Evolutionary conservation across 2,888 invertebrate species (phyloP), one percentile per base, ranked within the genome.

Genomic region (Cerastis rubricosa): DNA sequence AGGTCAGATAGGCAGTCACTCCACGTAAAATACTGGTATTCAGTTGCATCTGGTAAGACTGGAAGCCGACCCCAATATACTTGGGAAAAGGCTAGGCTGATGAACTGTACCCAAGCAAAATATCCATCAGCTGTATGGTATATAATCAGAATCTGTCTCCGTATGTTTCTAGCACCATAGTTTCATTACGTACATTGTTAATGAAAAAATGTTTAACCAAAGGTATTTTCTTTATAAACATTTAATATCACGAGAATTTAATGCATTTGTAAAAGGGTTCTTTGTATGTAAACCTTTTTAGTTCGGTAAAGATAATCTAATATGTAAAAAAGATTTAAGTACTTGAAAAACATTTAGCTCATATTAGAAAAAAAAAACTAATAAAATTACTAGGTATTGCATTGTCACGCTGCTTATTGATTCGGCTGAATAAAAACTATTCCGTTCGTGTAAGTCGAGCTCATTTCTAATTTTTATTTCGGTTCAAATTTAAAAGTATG

Each of bases 121-220:
- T 35, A 35, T 35, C 35, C 2, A 35, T 35, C 35, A 35, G 35
- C 35, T 35, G 22, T 22, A 51, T 22, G n/a, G n/a, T 19, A n/a
- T 40, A 40, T 9, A 25, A 19, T 4, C 67, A 57, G 11, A 72
- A 68, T 25, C 1, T 0, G 3, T 35, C 0, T 0, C 49, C 69
- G 22, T 74, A 76, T 80, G 66, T 83, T 83, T 72, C 12, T 29
- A 59, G 19, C 19, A 29, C 14, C 49, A 67, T 64, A 74, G 76
- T 83, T 77, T 61, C 49, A 76, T 80, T 80, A 72, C 25, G 29
- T 59, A 54, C 64, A 74, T 82, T 76, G 76, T 74, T 68, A 74
- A 71, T 77, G 70, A 80, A 84, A 77, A 71, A 80, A 74, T 72
- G 11, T 64, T 72, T 35, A 63, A 25, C 57, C 9, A 64, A 83